These are phyloP conservation scores for Conus canariensis DNA, from an alignment of 2,888 invertebrate genomes.

Conservation along the genomic window DNA sequence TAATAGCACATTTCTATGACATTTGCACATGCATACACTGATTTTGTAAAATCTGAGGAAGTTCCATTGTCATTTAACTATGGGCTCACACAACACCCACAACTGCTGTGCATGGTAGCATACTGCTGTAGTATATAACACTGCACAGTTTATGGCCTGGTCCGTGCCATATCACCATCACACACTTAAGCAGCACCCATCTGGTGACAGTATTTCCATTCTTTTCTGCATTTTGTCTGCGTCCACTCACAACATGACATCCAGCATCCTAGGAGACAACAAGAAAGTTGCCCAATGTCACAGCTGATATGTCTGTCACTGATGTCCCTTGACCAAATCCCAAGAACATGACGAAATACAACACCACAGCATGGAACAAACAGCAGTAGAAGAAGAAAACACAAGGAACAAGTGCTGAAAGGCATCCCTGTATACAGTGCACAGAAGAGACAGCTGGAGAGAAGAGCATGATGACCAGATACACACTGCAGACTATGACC, in stretches of 20 bases:
- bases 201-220: not conserved
- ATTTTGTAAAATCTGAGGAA: not conserved
- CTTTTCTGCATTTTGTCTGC: not conserved
- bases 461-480: not conserved
- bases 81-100: no score
- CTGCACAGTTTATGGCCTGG: not conserved
- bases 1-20: not conserved
- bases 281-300: not conserved
- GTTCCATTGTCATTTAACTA: no score
- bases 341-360: not conserved
- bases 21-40: not conserved
- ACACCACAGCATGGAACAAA: not conserved
- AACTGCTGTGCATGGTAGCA: not conserved
- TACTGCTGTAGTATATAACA: not conserved
- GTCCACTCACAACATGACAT: not conserved
- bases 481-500: slow-evolving; percentile 24
- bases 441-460: not conserved
- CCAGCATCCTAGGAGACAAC: not conserved
- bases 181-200: not conserved
- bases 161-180: not conserved
- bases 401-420: not conserved
- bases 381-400: slow-evolving; percentile 4
- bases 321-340: not conserved
- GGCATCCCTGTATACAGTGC: not conserved
- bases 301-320: not conserved